Percentiles rank a stretch among this genome's conserved stretches.
These are phyloP conservation scores for Tauraco erythrolophus DNA, from an alignment of 2,113 vertebrate species.

Conservation along the genomic window DNA sequence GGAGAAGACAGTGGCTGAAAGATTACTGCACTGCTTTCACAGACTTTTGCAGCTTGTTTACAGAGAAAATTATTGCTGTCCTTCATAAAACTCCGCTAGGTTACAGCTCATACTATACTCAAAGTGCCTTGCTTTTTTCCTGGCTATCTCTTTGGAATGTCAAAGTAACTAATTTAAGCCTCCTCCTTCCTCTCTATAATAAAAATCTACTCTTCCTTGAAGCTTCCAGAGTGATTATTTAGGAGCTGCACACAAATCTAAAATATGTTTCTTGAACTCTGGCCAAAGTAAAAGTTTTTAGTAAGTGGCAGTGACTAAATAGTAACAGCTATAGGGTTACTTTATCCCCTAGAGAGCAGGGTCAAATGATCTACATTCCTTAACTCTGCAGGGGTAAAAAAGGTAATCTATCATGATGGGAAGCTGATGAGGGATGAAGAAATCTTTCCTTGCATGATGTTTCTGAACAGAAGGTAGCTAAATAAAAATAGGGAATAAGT, in stretches of 20 bases:
- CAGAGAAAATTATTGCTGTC: neutral
- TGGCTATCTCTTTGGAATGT: neutral
- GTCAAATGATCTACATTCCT: neutral
- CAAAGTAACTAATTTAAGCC: neutral
- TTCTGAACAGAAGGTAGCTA: neutral
- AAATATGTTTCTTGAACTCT: neutral
- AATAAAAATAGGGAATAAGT: neutral
- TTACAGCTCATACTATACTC: neutral
- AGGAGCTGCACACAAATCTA: neutral
- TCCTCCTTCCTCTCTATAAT: neutral
- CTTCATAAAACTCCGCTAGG: neutral
- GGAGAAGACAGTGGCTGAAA: neutral
- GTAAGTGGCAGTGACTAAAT: neutral
- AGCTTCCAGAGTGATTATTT: neutral
- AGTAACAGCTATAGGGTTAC: neutral
- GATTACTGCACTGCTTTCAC: neutral
- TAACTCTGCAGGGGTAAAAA: neutral
- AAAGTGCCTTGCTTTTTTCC: conserved; percentile 61
- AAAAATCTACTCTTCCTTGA: neutral
- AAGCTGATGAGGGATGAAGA: neutral
- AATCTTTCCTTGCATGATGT: neutral
- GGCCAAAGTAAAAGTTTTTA: neutral
- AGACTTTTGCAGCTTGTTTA: neutral
- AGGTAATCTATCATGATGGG: neutral
- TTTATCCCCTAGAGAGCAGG: neutral